Base-by-base conservation (phyloP, 2,888 invertebrate species). In the Salpingus planirostris region DNA sequence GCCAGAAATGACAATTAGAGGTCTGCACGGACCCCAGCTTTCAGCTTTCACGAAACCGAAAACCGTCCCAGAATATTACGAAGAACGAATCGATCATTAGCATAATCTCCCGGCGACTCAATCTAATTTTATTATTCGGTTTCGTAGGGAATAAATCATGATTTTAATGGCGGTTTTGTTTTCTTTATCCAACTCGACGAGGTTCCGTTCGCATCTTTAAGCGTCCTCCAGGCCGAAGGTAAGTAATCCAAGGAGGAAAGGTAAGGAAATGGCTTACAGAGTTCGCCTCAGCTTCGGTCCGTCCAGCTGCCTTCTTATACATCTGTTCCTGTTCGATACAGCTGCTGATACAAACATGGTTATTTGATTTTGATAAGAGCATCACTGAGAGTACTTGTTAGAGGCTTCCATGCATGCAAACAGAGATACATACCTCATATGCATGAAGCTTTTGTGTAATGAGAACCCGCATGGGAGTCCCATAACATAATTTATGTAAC, bases 241-340 rank as follows among this genome's bases (percentile, higher is more conserved):
- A 46, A 45, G 43, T 47, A 45, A 36, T 33, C 36, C 36, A 46
- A 48, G 48, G 44, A 47, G 44, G 42, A 42, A 46, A 45, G 48
- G 39, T 46, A 47, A 45, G 46, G 34, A 48, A 48, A 40, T 41
- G 40, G 46, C 43, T 46, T 47, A 41, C 40, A 40, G 37, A 42
- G 44, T 46, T n/a, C n/a, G n/a, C n/a, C n/a, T n/a, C n/a, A 42
- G 37, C 41, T 43, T 36, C 41, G 45, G 45, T 44, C 43, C 48
- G 52, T 54, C 53, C 56, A 56, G 54, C 53, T 55, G 51, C 52
- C 46, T 49, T 47, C 42, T 36, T 43, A 46, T 43, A 46, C 37
- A 42, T 47, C 51, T 53, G 55, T 56, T n/a, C n/a, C 57, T 55
- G 56, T 54, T 53, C 51, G 42, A 42, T 53, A 55, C 57, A 58